These are phyloP conservation scores for Ceyx melanurus DNA, from an alignment of 2,113 vertebrate genomes.

Conservation along the genomic window DNA sequence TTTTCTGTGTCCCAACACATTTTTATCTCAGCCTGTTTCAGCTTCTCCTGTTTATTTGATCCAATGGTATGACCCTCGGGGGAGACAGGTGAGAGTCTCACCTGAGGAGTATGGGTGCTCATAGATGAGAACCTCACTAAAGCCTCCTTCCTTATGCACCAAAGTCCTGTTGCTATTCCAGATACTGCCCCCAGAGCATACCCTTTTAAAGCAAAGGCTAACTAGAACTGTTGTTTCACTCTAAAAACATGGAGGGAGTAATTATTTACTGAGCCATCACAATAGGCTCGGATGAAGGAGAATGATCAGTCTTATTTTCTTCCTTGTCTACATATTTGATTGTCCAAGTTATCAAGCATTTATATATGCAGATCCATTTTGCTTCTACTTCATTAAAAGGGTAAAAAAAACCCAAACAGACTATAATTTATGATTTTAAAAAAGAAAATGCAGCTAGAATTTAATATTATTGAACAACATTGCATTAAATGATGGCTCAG, in stretches of 20 bases:
- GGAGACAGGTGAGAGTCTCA: not conserved
- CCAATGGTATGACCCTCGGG: not conserved
- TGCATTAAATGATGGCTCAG: not conserved
- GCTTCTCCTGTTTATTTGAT: constrained; percentile 17
- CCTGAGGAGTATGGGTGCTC: not conserved
- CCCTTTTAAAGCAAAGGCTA: not conserved
- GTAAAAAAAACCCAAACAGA: not conserved
- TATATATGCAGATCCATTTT: not conserved
- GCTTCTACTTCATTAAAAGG: constrained; percentile 1
- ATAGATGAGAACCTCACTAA: not conserved
- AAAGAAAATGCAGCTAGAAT: not conserved
- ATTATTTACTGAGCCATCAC: not conserved
- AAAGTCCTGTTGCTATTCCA: not conserved
- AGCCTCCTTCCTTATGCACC: not conserved
- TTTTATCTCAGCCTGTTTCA: constrained; percentile 19
- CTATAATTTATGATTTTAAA: not conserved
- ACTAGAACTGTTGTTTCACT: not conserved
- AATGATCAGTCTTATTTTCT: not conserved
- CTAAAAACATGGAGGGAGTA: not conserved
- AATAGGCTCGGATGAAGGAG: not conserved
- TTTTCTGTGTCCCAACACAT: constrained; percentile 7
- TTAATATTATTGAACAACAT: not conserved
- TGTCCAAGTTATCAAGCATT: not conserved
- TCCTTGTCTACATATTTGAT: not conserved
- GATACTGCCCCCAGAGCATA: not conserved